Conservation (phyloP, 2,797 vertebrate genomes). For the Sebastes itinus region DNA sequence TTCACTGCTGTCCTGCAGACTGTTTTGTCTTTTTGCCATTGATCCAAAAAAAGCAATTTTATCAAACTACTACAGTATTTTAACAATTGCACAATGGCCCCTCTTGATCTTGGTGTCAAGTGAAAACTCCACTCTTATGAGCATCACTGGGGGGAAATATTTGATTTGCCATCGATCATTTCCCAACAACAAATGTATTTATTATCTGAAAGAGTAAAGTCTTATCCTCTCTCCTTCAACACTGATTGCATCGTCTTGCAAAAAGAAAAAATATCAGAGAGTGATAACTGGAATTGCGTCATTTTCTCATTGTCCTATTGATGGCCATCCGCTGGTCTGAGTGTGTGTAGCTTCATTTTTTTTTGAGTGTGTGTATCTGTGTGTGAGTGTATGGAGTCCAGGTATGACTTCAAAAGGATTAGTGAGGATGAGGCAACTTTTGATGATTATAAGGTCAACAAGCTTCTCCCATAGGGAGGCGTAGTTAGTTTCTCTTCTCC, state of each 20-base stretch:
- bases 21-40: neutral
- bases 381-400: constrained; percentile 69
- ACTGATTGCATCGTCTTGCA: constrained; percentile 38
- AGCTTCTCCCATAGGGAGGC: constrained; percentile 45
- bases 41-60: neutral
- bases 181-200: constrained; percentile 8
- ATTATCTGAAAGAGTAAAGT: constrained; percentile 5
- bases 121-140: neutral
- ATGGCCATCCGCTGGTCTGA: constrained; percentile 83
- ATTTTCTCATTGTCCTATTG: constrained; percentile 48
- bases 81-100: neutral
- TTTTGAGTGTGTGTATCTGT: constrained; percentile 38
- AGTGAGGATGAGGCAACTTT: constrained; percentile 59
- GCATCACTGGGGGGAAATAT: constrained; percentile 4
- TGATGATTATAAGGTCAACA: constrained; percentile 43
- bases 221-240: constrained; percentile 1
- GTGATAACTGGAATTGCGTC: constrained; percentile 26
- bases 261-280: constrained; percentile 44
- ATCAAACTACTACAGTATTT: constrained; percentile 13
- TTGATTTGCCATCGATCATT: constrained; percentile 8
- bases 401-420: constrained; percentile 46
- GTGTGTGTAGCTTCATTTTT: constrained; percentile 44
- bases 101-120: constrained; percentile 8
- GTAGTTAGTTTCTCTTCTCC: constrained; percentile 6
- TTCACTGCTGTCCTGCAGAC: constrained; percentile 13